These are phyloP conservation scores for Porites evermanni DNA, from an alignment of 92 coral and sea anemone genomes.

Conservation along the genomic window DNA sequence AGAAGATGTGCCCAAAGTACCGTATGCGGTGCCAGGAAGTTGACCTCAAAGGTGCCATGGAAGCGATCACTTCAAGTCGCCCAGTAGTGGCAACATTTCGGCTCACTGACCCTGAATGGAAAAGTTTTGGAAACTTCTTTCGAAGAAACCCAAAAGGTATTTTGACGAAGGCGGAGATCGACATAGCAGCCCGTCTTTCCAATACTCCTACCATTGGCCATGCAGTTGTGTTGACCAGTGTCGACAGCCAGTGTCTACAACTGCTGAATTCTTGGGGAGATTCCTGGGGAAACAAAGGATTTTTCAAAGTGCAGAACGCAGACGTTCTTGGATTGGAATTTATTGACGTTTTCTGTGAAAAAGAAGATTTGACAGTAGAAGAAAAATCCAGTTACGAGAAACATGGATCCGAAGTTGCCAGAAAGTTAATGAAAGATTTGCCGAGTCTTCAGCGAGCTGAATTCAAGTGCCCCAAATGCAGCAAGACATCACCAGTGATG, in stretches of 20 bases:
- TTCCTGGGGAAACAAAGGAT: constrained; percentile 50
- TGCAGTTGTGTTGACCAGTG: constrained; percentile 71
- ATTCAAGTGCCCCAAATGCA: constrained; percentile 26
- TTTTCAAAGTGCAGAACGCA: constrained; percentile 69
- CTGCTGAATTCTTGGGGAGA: constrained; percentile 75
- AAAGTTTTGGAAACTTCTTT: constrained; percentile 42
- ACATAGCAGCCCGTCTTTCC: no score
- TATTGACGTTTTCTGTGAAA: constrained; percentile 59
- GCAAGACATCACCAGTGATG: background rate
- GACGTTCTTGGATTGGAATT: constrained; percentile 66
- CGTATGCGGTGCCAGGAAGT: constrained; percentile 57
- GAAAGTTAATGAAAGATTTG: constrained; percentile 19
- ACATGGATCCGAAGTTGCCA: constrained; percentile 34
- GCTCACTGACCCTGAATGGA: constrained; percentile 48
- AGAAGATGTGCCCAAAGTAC: constrained; percentile 54
- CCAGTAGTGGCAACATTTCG: constrained; percentile 57
- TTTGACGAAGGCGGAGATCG: constrained; percentile 20
- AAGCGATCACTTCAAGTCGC: constrained; percentile 51
- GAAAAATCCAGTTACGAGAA: constrained; percentile 33
- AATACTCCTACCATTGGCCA: constrained; percentile 40
- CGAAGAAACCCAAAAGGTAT: constrained; percentile 43
- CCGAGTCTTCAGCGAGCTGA: constrained; percentile 35
- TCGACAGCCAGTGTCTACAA: constrained; percentile 48
- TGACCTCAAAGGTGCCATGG: constrained; percentile 53
- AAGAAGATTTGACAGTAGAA: background rate